Percentiles rank a stretch among this genome's conserved stretches.
Conservation (phyloP, 2,888 invertebrate species). For the Erpobdella octoculata region DNA sequence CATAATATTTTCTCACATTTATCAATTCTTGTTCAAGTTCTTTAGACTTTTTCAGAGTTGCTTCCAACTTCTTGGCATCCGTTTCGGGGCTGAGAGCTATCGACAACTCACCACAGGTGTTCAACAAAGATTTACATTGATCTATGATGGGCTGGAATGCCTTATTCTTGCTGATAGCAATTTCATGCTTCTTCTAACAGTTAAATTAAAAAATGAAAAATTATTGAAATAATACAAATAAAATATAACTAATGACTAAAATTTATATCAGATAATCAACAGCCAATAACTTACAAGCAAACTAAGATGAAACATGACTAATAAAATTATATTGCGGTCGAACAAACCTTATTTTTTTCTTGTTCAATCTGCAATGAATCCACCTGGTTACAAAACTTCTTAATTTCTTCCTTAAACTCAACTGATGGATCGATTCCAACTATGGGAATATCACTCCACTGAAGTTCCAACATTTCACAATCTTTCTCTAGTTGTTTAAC, state of each 20-base stretch:
- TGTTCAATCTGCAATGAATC: not conserved
- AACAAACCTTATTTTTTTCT: not conserved
- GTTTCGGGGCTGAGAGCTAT: not conserved
- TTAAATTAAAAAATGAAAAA: too few relatives aligned
- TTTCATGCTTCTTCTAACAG: too few relatives aligned
- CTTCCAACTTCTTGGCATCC: not conserved
- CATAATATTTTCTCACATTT: not conserved
- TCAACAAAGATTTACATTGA: not conserved
- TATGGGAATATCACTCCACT: constrained; percentile 2
- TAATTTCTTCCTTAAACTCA: not conserved
- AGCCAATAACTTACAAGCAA: too few relatives aligned
- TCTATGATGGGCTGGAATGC: not conserved
- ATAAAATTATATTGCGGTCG: too few relatives aligned
- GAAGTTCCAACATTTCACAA: not conserved
- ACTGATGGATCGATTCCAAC: constrained; percentile 13
- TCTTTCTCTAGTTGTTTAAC: not conserved
- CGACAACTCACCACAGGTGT: not conserved
- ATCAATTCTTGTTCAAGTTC: not conserved
- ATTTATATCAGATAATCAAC: too few relatives aligned
- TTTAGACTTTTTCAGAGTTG: not conserved
- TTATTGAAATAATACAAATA: too few relatives aligned
- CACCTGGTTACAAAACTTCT: not conserved
- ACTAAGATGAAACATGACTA: too few relatives aligned
- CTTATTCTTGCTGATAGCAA: not conserved
- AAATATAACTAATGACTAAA: too few relatives aligned